Conservation (phyloP, 2,797 vertebrate genomes). For the Loriculus beryllinus region DNA sequence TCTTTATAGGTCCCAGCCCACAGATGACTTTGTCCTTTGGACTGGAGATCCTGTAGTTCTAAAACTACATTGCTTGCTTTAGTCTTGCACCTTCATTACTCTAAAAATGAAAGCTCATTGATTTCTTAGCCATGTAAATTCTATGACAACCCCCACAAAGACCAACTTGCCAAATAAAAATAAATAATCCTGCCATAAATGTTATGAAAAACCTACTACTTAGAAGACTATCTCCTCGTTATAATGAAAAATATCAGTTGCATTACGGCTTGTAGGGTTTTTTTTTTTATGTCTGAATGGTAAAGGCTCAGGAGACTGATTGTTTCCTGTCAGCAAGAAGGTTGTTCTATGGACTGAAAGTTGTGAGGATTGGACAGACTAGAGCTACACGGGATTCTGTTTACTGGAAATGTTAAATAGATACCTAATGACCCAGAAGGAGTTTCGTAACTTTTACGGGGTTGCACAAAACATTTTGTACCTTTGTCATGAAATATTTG, state of each 20-base stretch:
- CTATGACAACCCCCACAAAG: neutral
- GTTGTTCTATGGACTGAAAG: neutral
- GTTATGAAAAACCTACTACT: neutral
- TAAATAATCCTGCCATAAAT: neutral
- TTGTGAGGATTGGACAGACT: neutral
- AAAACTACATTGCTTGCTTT: neutral
- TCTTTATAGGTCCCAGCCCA: neutral
- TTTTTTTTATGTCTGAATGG: neutral
- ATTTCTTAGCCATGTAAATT: neutral
- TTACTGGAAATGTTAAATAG: neutral
- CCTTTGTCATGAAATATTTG: neutral
- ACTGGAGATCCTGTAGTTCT: neutral
- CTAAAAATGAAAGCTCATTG: neutral
- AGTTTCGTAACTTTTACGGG: neutral
- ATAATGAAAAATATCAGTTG: constrained; percentile 4
- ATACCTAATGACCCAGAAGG: neutral
- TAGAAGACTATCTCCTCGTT: neutral
- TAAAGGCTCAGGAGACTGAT: neutral
- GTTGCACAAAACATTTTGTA: neutral
- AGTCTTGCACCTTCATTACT: neutral
- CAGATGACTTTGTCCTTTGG: neutral
- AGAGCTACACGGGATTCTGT: neutral
- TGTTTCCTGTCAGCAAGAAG: neutral
- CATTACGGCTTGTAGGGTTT: neutral
- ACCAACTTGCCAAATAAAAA: neutral